Conservation (phyloP, 2,797 vertebrate genomes). For the Poecilia wingei region DNA sequence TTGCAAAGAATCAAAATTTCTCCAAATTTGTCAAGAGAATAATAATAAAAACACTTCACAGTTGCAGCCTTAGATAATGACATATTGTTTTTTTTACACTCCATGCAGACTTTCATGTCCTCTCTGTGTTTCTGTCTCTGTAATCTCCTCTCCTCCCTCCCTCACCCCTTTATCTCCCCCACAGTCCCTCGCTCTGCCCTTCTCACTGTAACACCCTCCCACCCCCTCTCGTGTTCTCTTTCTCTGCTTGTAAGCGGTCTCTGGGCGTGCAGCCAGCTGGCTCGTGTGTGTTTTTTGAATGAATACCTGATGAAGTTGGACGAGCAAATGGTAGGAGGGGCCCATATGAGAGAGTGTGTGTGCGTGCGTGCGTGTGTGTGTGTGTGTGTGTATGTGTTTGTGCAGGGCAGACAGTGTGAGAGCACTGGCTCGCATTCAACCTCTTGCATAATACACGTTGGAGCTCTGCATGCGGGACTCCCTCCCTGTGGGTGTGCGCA, state of each 20-base stretch:
- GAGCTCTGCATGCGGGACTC: conserved; percentile 82
- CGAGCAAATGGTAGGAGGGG: conserved; percentile 74
- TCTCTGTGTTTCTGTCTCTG: conserved; percentile 38
- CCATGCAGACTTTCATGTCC: conserved; percentile 47
- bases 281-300: conserved; percentile 86
- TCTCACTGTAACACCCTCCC: conserved; percentile 68
- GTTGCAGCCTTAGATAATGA: not conserved
- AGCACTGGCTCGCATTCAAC: conserved; percentile 81
- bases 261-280: conserved; percentile 81
- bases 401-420: conserved; percentile 59
- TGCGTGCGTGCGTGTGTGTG: conserved; percentile 48
- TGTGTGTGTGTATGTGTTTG: conserved; percentile 43
- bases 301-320: conserved; percentile 92
- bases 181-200: conserved; percentile 62
- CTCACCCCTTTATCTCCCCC: conserved; percentile 51
- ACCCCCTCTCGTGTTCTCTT: conserved; percentile 51
- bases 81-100: conserved; percentile 32
- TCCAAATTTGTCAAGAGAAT: too few species aligned
- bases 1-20: not conserved
- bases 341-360: conserved; percentile 51
- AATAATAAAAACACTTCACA: not conserved
- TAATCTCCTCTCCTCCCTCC: conserved; percentile 39
- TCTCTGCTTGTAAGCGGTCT: conserved; percentile 72
- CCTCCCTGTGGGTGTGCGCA: conserved; percentile 78
- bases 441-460: conserved; percentile 84